A percentile compares a stretch with the other conserved stretches of the same genome.
Conservation (phyloP, 2,888 invertebrate species). For the Cheilosia pagana region DNA sequence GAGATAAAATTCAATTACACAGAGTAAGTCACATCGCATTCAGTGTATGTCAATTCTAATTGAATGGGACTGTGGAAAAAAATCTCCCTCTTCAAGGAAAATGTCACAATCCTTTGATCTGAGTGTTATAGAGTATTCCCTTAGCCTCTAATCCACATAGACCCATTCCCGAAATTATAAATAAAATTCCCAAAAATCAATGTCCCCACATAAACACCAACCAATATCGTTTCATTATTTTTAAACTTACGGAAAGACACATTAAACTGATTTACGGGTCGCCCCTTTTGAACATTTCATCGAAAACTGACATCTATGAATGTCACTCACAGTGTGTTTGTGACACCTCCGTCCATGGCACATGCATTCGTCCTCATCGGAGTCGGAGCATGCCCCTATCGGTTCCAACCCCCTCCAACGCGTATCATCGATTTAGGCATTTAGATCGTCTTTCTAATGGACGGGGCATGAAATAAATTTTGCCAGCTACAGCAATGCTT, state of each 20-base stretch:
- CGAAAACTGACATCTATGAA: constrained; percentile 55
- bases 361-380: neutral
- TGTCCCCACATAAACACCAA: neutral
- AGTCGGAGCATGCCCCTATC: neutral
- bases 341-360: neutral
- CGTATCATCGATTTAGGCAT: constrained; percentile 48
- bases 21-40: no score
- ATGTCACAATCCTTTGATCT: no score
- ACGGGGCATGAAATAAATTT: constrained; percentile 54
- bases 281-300: constrained; percentile 40
- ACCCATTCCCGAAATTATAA: neutral
- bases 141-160: no score
- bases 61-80: no score
- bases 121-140: no score
- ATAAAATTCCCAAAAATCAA: neutral
- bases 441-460: constrained; percentile 60
- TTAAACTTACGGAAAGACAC: constrained; percentile 34
- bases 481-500: constrained; percentile 38
- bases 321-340: constrained; percentile 50
- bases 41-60: no score
- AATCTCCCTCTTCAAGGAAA: no score
- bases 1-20: no score
- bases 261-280: constrained; percentile 32
- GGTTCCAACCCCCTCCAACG: neutral
- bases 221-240: constrained; percentile 30